Base-by-base conservation (phyloP, 1,140 invertebrate species). In the Cyrtorhinus lividipennis region DNA sequence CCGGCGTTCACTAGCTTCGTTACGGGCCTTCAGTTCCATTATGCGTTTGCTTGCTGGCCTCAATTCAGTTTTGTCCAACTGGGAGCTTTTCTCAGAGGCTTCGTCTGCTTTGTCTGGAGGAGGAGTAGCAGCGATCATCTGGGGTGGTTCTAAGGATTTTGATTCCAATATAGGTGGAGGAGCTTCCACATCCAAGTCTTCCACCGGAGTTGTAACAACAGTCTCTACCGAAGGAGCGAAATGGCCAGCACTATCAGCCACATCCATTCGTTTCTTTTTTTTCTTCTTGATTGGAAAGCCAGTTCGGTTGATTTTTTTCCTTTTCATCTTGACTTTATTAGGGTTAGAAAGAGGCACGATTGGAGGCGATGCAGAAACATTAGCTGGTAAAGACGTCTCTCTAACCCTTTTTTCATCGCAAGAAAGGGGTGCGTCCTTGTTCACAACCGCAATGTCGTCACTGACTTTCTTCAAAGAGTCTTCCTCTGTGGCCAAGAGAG, bases 241-340 rank as follows among this genome's bases (percentile, higher is more conserved):
- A n/a, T n/a, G n/a, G n/a, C n/a, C n/a, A n/a, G n/a, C n/a, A n/a
- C n/a, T n/a, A n/a, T n/a, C n/a, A n/a, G n/a, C n/a, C 26, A 63
- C 38, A 26, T 27, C 66, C 48, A 53, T 10, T 72, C 85, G 87
- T 68, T 88, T 87, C 71, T 90, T 91, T 71, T 90, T 92, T 67
- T 85, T 88, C 67, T 89, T 88, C 18, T 87, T 76, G 18, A 81
- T 87, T 0, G 90, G 90, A 73, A 92, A 92, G 5, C 89, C 90
- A 12, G 90, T 92, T 67, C 87, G 78, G 72, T 92, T 93, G 3
- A 83, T 78, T 73, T 87, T 82, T 59, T 88, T 80, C 63, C 84
- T 79, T 8, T 71, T 85, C 18, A 70, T 67, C 46, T 72, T 71
- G n/a, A 67, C 60, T 26, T 68, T 69, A 53, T 57, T 27, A 38